phyloP scores from a whole-genome alignment of 2,888 invertebrate species.

The Autographa pulchrina region DNA sequence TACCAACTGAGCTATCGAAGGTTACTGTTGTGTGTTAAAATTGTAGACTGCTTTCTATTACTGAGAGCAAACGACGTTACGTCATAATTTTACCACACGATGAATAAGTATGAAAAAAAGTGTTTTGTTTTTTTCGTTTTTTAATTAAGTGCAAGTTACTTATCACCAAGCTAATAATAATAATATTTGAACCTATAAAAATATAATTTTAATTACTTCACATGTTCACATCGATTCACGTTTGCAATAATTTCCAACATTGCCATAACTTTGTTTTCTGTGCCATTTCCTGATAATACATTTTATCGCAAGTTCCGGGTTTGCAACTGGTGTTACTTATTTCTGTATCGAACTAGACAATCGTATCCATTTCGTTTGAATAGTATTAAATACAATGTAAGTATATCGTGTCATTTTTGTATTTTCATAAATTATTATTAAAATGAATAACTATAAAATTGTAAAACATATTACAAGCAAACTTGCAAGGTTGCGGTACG shows the following conservation, averaged over 20 bases:
- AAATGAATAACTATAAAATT: too few species aligned
- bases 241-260: not conserved
- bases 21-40: slow-evolving; percentile 37
- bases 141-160: too few species aligned
- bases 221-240: too few species aligned
- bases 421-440: too few species aligned
- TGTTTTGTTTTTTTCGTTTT: too few species aligned
- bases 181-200: too few species aligned
- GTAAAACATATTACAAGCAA: not conserved
- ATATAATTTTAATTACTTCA: too few species aligned
- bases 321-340: slow-evolving; percentile 10
- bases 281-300: slow-evolving; percentile 28
- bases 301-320: slow-evolving; percentile 23
- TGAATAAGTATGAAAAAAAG: too few species aligned
- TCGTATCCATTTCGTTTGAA: not conserved
- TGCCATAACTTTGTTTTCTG: slow-evolving; percentile 30
- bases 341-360: not conserved
- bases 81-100: slow-evolving; percentile 11
- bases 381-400: too few species aligned
- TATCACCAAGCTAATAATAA: too few species aligned
- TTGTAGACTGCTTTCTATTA: slow-evolving; percentile 1
- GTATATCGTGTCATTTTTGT: too few species aligned
- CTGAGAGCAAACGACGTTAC: not conserved
- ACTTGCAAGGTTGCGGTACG: not conserved
- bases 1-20: slow-evolving; percentile 90